These are phyloP conservation scores for Manduca sexta DNA, from an alignment of 1,140 invertebrate species.

Conservation along the genomic window DNA sequence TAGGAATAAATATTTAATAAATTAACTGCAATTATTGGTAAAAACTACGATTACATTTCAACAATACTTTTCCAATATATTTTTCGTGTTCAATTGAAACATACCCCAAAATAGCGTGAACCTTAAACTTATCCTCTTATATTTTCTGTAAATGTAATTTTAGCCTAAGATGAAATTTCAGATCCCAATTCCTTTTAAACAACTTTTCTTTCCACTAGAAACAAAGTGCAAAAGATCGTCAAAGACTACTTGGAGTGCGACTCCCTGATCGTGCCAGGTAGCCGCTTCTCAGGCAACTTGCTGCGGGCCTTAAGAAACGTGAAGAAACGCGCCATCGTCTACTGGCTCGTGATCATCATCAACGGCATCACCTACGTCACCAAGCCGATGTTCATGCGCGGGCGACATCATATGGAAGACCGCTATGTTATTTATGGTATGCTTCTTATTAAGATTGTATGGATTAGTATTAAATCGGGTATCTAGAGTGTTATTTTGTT, in stretches of 20 bases:
- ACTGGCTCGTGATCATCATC: constrained; percentile 18
- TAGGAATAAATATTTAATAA: too few relatives aligned
- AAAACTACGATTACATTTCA: too few relatives aligned
- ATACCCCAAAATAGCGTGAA: too few relatives aligned
- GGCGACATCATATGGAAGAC: constrained; percentile 21
- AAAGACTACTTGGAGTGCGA: constrained; percentile 10
- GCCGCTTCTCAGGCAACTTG: constrained; percentile 11
- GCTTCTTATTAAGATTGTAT: not conserved
- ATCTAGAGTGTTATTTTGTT: too few relatives aligned
- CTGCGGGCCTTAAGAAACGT: constrained; percentile 9
- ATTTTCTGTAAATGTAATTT: too few relatives aligned
- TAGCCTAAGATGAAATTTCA: too few relatives aligned
- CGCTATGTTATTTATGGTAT: constrained; percentile 16
- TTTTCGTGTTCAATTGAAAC: too few relatives aligned
- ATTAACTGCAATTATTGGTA: too few relatives aligned
- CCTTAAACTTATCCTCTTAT: too few relatives aligned
- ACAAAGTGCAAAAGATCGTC: constrained; percentile 5
- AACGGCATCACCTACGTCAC: constrained; percentile 20
- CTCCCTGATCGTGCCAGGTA: not conserved
- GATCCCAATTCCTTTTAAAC: not conserved
- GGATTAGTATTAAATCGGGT: too few relatives aligned
- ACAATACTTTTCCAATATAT: too few relatives aligned
- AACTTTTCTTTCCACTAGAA: constrained; percentile 1
- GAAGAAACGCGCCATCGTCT: constrained; percentile 19
- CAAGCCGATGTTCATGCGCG: constrained; percentile 18